Base-by-base conservation (phyloP, 2,888 invertebrate genomes). In the Cheilosia vulpina region DNA sequence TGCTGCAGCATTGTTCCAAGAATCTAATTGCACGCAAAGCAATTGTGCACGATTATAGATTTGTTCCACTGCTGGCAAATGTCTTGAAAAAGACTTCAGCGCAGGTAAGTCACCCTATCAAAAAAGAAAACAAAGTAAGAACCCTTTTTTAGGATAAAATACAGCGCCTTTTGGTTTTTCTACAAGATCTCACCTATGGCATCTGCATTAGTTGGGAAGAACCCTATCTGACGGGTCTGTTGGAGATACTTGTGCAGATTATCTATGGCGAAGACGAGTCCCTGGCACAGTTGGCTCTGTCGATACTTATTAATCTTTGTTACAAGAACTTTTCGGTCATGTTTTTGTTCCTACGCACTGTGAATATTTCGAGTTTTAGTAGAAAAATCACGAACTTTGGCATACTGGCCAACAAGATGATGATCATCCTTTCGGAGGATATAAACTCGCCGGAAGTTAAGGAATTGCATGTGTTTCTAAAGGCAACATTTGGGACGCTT, bases 181-280 rank as follows among this genome's bases (percentile, higher is more conserved):
- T 92, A 34, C 92, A 96, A 94, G 96, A 96, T 89, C 93, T 97
- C 78, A 96, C 96, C 0, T 96, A 96, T 88, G 96, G 96, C 34
- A 95, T 96, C 19, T 95, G 94, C 90, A 96, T 97, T 31, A 94
- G 94, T 7, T 96, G 96, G 96, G 96, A 96, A 90, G 96, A 96
- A 89, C 95, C 96, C 0, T 95, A 96, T 90, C 92, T 97, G 52
- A 92, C 94, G 0, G 93, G 94, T 82, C 92, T 97, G 11, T 94
- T 96, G 91, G 94, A 94, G 72, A 94, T 94, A 21, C 91, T 96
- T 0, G 94, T 95, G 0, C 94, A 94, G 34, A 95, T 95, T 94
- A 94, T 96, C 60, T 93, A 93, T 13, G 93, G 93, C 2, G 88
- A 84, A 2, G 88, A 90, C 17, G 88, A 89, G 21, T 45, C 88